A percentile compares a stretch with the other conserved stretches of the same genome.
These are phyloP conservation scores for Meloidogyne chitwoodi DNA, from an alignment of 1,140 invertebrate species.

Conservation along the genomic window DNA sequence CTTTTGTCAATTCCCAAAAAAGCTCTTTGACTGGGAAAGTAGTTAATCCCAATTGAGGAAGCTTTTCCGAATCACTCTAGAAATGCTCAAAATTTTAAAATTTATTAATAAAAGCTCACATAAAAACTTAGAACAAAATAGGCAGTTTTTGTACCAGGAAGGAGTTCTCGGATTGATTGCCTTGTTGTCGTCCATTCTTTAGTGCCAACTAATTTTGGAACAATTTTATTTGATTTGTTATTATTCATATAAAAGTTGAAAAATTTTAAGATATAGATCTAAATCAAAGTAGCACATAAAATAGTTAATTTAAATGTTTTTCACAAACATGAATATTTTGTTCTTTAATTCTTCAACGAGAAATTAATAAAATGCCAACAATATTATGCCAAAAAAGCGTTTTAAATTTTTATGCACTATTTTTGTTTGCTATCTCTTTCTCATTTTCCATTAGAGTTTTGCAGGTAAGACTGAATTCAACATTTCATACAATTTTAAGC, in stretches of 20 bases:
- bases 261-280: not conserved
- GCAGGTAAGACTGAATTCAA: not conserved
- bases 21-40: not conserved
- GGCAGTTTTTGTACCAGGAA: not conserved
- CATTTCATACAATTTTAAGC: not conserved
- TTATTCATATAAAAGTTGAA: not conserved
- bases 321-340: too few relatives aligned
- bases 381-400: too few relatives aligned
- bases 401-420: too few relatives aligned
- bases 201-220: constrained; percentile 1
- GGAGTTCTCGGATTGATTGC: not conserved
- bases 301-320: too few relatives aligned
- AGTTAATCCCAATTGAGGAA: not conserved
- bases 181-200: constrained; percentile 7
- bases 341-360: too few relatives aligned
- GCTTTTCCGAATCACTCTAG: not conserved
- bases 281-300: too few relatives aligned
- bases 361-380: too few relatives aligned
- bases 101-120: not conserved
- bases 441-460: not conserved
- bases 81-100: not conserved
- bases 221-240: not conserved
- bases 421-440: too few relatives aligned
- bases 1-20: constrained; percentile 8
- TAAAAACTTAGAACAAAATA: constrained; percentile 12